Evolutionary conservation across 64 coral and sea anemone species (phyloP).

Genomic region (Astreopora myriophthalma): DNA sequence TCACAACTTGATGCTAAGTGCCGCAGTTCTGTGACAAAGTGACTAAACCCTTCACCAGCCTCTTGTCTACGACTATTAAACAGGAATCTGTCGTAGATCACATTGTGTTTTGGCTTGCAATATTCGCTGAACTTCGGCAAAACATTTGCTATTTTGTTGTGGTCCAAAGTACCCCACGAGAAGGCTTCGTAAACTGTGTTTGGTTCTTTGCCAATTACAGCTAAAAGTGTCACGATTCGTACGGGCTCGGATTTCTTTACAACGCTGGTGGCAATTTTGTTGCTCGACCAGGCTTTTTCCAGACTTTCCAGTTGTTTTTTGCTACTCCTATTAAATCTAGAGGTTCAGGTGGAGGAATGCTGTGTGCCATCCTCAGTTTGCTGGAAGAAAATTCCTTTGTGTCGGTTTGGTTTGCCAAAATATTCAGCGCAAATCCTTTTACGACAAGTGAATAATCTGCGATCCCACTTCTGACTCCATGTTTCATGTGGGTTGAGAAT

Average conservation of each 20-base stretch:
- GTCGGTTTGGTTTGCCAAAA: neutral
- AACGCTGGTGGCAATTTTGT: neutral
- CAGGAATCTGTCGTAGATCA: neutral
- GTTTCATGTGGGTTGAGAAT: neutral
- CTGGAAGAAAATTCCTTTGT: neutral
- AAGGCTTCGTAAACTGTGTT: neutral
- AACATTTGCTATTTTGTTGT: neutral
- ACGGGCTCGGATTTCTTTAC: neutral
- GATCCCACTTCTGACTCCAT: neutral
- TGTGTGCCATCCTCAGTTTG: neutral
- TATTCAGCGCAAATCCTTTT: neutral
- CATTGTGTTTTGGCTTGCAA: neutral
- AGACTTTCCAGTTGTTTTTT: neutral
- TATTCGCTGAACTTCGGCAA: neutral
- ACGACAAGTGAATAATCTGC: neutral
- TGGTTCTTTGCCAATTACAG: neutral
- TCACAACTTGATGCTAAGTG: neutral
- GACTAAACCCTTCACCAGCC: neutral
- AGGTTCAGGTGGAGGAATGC: neutral
- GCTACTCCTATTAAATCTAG: neutral
- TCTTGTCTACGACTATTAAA: neutral
- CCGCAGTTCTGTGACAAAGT: neutral
- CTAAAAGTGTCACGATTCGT: neutral
- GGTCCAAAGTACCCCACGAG: neutral
- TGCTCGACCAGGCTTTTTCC: neutral